phyloP scores from a whole-genome alignment of 2,113 vertebrate species.

The Corythoichthys haematopterus region DNA sequence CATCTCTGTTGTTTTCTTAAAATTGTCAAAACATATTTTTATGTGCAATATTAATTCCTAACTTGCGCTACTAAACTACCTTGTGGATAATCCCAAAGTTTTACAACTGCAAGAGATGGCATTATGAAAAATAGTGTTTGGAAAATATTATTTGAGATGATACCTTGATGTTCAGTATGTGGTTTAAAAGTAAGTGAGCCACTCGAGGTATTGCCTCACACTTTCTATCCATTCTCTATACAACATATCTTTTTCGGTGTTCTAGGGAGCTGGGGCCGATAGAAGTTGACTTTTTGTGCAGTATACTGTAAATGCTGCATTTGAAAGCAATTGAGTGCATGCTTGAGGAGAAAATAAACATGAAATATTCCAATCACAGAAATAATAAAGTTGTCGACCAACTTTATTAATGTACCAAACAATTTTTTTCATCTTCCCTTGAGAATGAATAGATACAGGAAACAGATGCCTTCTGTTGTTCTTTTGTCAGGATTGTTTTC shows the following conservation, averaged over 20 bases:
- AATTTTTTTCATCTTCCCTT: slow-evolving; percentile 16
- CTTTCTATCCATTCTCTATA: background rate
- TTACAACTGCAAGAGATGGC: background rate
- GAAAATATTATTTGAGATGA: background rate
- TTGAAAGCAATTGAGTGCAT: background rate
- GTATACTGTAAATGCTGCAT: background rate
- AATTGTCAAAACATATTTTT: too few species aligned
- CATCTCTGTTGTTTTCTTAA: too few species aligned
- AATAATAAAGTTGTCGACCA: slow-evolving; percentile 20
- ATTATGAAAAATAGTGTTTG: background rate
- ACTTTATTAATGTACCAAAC: slow-evolving; percentile 37
- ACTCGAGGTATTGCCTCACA: background rate
- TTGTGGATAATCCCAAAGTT: background rate
- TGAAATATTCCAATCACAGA: slow-evolving; percentile 17
- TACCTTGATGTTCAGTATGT: background rate
- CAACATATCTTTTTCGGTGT: background rate
- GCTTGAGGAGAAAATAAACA: slow-evolving; percentile 10
- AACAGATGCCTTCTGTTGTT: slow-evolving; percentile 18
- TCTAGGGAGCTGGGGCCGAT: background rate
- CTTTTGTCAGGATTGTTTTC: slow-evolving; percentile 32
- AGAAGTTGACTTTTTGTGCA: background rate
- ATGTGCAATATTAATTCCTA: too few species aligned
- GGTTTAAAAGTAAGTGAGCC: background rate
- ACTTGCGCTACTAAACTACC: too few species aligned
- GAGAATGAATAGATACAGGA: slow-evolving; percentile 19